Conservation (phyloP, 2,888 invertebrate genomes). For the Ligdia adustata region DNA sequence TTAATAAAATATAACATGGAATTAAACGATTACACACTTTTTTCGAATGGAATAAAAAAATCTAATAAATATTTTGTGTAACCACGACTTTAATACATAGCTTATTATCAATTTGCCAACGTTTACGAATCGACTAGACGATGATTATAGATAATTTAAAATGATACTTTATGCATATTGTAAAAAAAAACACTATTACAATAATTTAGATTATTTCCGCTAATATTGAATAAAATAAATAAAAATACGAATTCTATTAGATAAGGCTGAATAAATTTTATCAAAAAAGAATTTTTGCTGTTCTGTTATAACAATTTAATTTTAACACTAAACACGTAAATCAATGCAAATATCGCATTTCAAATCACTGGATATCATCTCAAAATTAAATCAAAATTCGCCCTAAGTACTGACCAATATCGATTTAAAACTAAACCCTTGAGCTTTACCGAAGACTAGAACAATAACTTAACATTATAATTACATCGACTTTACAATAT, state of each 20-base stretch:
- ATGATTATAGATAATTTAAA: no score
- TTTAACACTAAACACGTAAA: no score
- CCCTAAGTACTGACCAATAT: constrained; percentile 46
- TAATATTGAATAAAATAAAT: no score
- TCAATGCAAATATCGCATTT: constrained; percentile 14
- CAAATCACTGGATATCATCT: constrained; percentile 11
- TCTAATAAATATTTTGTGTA: constrained; percentile 18
- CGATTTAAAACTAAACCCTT: constrained; percentile 56
- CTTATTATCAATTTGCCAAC: no score
- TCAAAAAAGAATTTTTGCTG: no score
- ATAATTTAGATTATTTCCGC: no score
- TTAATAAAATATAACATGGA: constrained; percentile 33
- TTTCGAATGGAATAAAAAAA: constrained; percentile 35
- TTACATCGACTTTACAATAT: constrained; percentile 36
- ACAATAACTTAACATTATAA: constrained; percentile 55
- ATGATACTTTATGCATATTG: no score
- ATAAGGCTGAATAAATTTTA: no score
- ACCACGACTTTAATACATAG: constrained; percentile 7
- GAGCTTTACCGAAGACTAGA: constrained; percentile 79
- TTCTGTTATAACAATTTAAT: no score
- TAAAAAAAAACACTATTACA: no score
- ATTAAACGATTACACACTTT: constrained; percentile 23
- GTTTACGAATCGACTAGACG: no score
- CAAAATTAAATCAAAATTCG: constrained; percentile 27
- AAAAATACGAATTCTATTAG: no score